A percentile compares a stretch with the other conserved stretches of the same genome.
Conservation (phyloP, 2,797 vertebrate species). For the Borostomias antarcticus region DNA sequence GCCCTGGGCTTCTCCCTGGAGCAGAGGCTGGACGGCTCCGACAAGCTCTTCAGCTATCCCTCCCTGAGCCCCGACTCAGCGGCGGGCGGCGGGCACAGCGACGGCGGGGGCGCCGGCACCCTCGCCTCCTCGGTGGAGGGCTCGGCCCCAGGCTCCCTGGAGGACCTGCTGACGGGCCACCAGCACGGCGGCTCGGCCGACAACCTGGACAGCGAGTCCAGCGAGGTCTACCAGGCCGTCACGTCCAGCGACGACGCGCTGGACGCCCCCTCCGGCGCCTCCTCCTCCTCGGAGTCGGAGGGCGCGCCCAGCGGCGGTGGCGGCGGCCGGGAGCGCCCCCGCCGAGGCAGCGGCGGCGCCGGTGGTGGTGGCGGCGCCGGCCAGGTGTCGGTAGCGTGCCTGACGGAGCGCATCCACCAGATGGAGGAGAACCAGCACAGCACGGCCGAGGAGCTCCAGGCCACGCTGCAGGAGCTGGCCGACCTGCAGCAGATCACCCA, state of each 20-base stretch:
- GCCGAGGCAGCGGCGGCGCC: conserved; percentile 89
- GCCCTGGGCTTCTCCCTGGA: conserved; percentile 95
- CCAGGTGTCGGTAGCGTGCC: conserved; percentile 90
- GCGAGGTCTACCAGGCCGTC: conserved; percentile 93
- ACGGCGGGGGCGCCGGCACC: conserved; percentile 81
- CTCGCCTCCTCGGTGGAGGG: conserved; percentile 91
- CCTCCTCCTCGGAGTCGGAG: conserved; percentile 89
- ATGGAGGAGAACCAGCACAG: conserved; percentile 99
- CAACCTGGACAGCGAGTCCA: conserved; percentile 95
- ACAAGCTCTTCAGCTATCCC: conserved; percentile 86
- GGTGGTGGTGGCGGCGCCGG: no score
- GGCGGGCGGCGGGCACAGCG: conserved; percentile 80
- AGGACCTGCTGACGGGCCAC: conserved; percentile 89
- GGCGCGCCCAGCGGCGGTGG: conserved; percentile 85
- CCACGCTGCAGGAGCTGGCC: conserved; percentile 92
- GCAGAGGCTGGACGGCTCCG: conserved; percentile 87
- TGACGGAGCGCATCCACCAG: conserved; percentile 95
- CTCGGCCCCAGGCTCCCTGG: conserved; percentile 91
- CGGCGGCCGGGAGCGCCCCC: conserved; percentile 83
- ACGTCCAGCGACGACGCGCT: conserved; percentile 96
- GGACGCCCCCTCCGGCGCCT: conserved; percentile 88
- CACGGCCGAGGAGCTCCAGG: conserved; percentile 94
- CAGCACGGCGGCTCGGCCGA: conserved; percentile 91
- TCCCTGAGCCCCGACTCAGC: conserved; percentile 86
- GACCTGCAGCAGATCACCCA: conserved; percentile 97